Evolutionary conservation across 2,888 invertebrate genomes (phyloP).

Genomic region (Callyntrura sp.): DNA sequence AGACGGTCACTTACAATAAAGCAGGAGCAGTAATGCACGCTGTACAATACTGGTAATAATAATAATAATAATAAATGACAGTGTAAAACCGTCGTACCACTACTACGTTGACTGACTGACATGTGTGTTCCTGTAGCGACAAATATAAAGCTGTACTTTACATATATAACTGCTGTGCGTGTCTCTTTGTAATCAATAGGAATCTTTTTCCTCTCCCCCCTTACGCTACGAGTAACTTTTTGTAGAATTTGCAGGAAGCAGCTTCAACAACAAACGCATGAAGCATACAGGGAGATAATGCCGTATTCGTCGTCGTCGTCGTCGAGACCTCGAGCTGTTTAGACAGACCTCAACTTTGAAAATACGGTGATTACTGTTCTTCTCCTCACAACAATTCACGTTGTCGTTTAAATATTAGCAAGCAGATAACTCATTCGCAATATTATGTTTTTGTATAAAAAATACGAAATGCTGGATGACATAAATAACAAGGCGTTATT

Average conservation of each 20-base stretch:
- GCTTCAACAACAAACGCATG: conserved; percentile 42
- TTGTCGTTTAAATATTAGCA: conserved; percentile 14
- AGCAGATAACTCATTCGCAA: conserved; percentile 27
- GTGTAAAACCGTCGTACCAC: too few species aligned
- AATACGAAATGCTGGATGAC: background rate
- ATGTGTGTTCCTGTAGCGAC: background rate
- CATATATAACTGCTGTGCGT: background rate
- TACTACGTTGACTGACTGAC: conserved; percentile 31
- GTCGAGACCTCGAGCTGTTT: conserved; percentile 46
- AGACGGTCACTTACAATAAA: background rate
- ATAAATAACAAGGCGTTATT: conserved; percentile 27
- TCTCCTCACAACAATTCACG: background rate
- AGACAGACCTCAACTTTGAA: background rate
- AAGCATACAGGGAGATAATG: conserved; percentile 61
- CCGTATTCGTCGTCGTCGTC: conserved; percentile 17
- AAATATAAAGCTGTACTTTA: too few species aligned
- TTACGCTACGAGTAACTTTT: background rate
- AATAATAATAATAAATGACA: too few species aligned
- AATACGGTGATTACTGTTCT: conserved; percentile 36
- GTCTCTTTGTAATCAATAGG: conserved; percentile 4
- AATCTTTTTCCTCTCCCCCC: background rate
- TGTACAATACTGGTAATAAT: background rate
- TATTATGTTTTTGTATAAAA: conserved; percentile 4
- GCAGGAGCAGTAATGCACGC: background rate
- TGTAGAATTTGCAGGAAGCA: conserved; percentile 44